Evolutionary conservation across 1,140 invertebrate species (phyloP).

Genomic region (Zelostemma sp.): DNA sequence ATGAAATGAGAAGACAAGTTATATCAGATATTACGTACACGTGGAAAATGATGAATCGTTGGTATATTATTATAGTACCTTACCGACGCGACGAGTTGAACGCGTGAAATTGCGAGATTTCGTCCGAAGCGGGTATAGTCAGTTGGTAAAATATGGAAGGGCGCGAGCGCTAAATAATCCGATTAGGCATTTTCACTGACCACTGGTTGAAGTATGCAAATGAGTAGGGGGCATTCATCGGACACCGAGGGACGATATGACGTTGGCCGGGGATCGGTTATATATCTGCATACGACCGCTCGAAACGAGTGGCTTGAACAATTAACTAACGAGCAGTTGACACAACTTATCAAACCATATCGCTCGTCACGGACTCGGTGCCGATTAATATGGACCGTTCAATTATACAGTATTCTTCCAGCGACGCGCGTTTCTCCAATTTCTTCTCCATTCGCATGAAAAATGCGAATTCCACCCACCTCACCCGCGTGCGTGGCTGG

Average conservation of each 20-base stretch:
- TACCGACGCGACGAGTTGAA: too few species aligned
- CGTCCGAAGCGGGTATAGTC: too few species aligned
- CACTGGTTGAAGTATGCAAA: slow-evolving; percentile 66
- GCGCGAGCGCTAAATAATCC: slow-evolving; percentile 65
- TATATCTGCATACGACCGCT: slow-evolving; percentile 47
- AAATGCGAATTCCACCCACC: too few species aligned
- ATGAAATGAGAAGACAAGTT: too few species aligned
- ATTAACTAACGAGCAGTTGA: slow-evolving; percentile 70
- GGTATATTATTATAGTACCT: too few species aligned
- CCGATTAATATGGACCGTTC: slow-evolving; percentile 27
- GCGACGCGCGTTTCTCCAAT: background rate
- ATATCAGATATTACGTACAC: too few species aligned
- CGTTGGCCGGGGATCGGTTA: slow-evolving; percentile 27
- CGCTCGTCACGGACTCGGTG: slow-evolving; percentile 51
- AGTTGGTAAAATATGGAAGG: too few species aligned
- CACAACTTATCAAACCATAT: slow-evolving; percentile 69
- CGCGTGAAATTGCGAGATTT: too few species aligned
- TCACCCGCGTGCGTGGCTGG: too few species aligned
- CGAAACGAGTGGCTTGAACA: slow-evolving; percentile 55
- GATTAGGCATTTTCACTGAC: slow-evolving; percentile 64
- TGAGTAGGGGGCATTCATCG: slow-evolving; percentile 66
- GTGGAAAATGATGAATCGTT: too few species aligned
- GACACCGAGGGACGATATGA: slow-evolving; percentile 44
- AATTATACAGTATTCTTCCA: slow-evolving; percentile 36
- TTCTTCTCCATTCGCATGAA: background rate